Evolutionary conservation across 2,888 invertebrate genomes (phyloP).

Genomic region (Orthosia cruda): DNA sequence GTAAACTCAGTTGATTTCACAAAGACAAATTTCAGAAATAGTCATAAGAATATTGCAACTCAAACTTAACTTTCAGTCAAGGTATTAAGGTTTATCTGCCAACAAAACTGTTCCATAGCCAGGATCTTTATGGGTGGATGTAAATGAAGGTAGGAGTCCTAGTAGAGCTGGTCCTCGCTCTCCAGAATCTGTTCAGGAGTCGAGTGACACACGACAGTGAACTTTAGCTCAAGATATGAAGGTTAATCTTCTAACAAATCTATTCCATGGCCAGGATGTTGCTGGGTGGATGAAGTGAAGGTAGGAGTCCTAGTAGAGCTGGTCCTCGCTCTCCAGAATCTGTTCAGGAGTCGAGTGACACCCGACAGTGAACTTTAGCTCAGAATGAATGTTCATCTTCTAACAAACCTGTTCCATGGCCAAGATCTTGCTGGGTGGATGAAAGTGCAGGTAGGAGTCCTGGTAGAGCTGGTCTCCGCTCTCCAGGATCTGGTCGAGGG

Average conservation of each 20-base stretch:
- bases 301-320: constrained; percentile 92
- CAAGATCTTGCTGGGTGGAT: constrained; percentile 78
- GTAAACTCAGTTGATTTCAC: no score
- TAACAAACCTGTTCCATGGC: constrained; percentile 81
- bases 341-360: constrained; percentile 76
- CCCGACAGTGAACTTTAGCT: no score
- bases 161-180: constrained; percentile 92
- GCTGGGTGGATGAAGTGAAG: no score
- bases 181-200: constrained; percentile 91
- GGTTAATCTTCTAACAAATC: no score
- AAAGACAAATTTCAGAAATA: no score
- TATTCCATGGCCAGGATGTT: no score
- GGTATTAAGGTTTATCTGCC: no score
- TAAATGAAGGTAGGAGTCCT: constrained; percentile 92
- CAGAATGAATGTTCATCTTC: neutral
- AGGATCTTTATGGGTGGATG: constrained; percentile 79
- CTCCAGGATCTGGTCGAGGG: constrained; percentile 91
- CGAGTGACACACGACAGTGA: no score
- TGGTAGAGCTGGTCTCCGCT: constrained; percentile 92
- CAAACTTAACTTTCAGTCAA: neutral
- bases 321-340: constrained; percentile 91
- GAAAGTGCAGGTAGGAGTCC: constrained; percentile 92
- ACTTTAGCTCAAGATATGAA: no score
- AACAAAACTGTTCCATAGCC: constrained; percentile 80
- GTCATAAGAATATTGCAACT: neutral